Percentiles rank a stretch among this genome's conserved stretches.
phyloP scores from a whole-genome alignment of 2,113 vertebrate species.

The Chlorodrepanis virens region DNA sequence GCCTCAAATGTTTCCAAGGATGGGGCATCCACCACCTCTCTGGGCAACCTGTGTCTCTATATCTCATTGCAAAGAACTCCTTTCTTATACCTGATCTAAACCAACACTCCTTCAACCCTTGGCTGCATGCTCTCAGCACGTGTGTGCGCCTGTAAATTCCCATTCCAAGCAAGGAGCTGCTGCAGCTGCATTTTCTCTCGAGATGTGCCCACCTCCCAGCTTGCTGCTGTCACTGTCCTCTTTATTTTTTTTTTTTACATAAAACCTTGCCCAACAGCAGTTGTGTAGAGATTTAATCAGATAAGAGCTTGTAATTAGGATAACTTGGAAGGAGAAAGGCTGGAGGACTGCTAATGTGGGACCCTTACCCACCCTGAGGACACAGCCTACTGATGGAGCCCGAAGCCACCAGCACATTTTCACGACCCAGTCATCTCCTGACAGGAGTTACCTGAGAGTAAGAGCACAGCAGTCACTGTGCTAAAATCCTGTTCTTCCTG shows the following conservation, averaged over 20 bases:
- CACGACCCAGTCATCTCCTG: accelerated
- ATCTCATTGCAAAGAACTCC: not conserved
- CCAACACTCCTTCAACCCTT: not conserved
- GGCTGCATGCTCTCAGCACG: not conserved
- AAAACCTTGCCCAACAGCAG: not conserved
- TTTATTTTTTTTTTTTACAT: not conserved
- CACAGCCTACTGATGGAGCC: not conserved
- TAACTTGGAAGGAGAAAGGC: not conserved
- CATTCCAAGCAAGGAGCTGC: not conserved
- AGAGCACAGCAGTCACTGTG: accelerated
- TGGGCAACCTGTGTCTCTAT: not conserved
- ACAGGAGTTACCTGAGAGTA: not conserved
- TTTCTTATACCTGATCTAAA: not conserved
- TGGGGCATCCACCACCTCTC: not conserved
- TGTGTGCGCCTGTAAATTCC: accelerated
- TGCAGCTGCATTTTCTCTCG: not conserved
- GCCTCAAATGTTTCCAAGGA: not conserved
- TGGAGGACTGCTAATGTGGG: not conserved
- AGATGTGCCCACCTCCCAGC: not conserved
- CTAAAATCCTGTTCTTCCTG: not conserved
- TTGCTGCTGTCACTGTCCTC: not conserved
- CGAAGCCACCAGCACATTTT: not conserved
- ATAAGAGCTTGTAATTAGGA: not conserved
- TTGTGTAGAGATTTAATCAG: not conserved
- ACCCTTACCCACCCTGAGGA: not conserved